These are phyloP conservation scores for Tetraneura akinire DNA, from an alignment of 1,140 invertebrate genomes.

Conservation along the genomic window DNA sequence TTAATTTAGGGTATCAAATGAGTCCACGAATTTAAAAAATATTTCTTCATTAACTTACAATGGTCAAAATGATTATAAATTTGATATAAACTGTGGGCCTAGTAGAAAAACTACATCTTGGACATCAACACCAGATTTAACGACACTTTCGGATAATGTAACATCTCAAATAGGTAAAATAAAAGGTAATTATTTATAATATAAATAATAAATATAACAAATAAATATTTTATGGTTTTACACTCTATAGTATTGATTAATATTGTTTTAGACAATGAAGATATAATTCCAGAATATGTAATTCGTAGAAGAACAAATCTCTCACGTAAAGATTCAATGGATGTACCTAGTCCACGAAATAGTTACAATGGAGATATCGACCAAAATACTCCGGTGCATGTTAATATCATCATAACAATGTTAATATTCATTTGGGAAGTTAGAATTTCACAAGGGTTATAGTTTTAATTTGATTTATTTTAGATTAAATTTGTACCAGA, in stretches of 20 bases:
- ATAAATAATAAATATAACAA: too few relatives aligned
- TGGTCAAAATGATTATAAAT: constrained; percentile 3
- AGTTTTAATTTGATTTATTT: constrained; percentile 42
- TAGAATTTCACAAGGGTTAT: constrained; percentile 33
- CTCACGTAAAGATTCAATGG: neutral
- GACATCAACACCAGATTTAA: constrained; percentile 74
- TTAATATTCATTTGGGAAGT: constrained; percentile 50
- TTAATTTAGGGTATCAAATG: constrained; percentile 17
- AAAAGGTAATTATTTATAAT: neutral
- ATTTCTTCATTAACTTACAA: neutral
- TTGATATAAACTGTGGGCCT: constrained; percentile 12
- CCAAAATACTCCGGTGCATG: constrained; percentile 47
- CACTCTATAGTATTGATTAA: neutral
- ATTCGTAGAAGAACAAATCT: constrained; percentile 27
- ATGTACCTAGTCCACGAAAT: constrained; percentile 29
- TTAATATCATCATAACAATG: constrained; percentile 52
- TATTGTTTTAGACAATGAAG: constrained; percentile 13
- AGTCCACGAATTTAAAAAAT: neutral
- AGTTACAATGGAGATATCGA: constrained; percentile 43
- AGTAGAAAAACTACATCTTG: constrained; percentile 61
- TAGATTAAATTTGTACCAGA: constrained; percentile 23
- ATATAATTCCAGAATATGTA: constrained; percentile 16
- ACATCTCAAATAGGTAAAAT: constrained; percentile 4
- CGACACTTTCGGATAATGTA: constrained; percentile 55
- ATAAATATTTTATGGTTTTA: too few relatives aligned